Evolutionary conservation across 1,140 invertebrate genomes (phyloP).

Genomic region (Calliopsis andreniformis): DNA sequence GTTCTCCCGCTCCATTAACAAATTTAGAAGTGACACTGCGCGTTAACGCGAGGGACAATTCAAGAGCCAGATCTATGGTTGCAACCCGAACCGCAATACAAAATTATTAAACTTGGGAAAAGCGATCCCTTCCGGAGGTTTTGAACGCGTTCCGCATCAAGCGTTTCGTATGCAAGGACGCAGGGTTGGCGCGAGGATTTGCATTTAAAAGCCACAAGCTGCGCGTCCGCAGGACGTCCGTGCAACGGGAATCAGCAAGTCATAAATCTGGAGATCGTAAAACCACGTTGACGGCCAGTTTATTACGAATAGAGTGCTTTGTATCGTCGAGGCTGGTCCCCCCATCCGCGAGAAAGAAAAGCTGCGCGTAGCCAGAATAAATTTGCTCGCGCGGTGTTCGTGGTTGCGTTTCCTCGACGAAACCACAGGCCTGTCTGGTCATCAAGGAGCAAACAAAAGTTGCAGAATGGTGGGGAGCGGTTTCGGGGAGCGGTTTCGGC

Average conservation of each 20-base stretch:
- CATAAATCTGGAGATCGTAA: background rate
- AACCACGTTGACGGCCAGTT: background rate
- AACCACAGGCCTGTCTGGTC: too few relatives aligned
- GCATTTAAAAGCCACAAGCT: background rate
- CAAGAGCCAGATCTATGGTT: too few relatives aligned
- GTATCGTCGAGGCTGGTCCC: background rate
- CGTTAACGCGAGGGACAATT: too few relatives aligned
- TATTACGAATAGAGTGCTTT: background rate
- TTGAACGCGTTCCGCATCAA: too few relatives aligned
- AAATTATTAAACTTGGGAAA: too few relatives aligned
- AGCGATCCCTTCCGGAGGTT: too few relatives aligned
- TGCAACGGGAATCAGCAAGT: background rate
- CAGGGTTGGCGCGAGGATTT: background rate
- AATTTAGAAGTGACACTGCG: background rate
- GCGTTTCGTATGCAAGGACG: too few relatives aligned
- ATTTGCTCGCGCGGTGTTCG: background rate
- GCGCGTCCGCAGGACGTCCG: background rate
- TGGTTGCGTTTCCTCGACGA: too few relatives aligned
- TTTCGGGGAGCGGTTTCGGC: background rate
- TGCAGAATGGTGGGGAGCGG: too few relatives aligned
- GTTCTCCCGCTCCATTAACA: background rate
- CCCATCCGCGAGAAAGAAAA: too few relatives aligned
- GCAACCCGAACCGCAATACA: too few relatives aligned
- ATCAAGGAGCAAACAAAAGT: too few relatives aligned
- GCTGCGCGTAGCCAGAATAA: background rate